Conservation (phyloP, 2,797 vertebrate genomes). For the Limnodromus scolopaceus region DNA sequence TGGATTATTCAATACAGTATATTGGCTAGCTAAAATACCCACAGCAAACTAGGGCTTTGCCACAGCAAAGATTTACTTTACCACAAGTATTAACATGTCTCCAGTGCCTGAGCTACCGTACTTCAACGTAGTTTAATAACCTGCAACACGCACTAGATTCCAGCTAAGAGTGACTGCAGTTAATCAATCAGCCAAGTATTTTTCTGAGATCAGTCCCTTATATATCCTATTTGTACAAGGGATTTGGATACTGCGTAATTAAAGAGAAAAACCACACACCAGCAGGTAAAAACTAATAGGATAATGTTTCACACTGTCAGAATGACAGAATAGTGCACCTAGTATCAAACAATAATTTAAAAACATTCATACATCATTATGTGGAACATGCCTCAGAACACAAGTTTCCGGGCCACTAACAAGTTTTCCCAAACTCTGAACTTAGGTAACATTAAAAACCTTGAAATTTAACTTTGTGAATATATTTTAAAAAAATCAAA, state of each 20-base stretch:
- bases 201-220: neutral
- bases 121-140: neutral
- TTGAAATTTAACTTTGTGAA: neutral
- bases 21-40: neutral
- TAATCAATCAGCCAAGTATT: neutral
- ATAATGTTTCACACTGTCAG: neutral
- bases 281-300: neutral
- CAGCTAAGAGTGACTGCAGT: neutral
- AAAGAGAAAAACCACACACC: neutral
- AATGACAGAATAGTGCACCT: neutral
- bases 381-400: neutral
- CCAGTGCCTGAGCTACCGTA: neutral
- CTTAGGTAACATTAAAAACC: neutral
- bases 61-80: neutral
- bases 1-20: neutral
- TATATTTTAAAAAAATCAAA: neutral
- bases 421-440: neutral
- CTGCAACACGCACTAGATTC: neutral
- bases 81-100: neutral
- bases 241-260: neutral
- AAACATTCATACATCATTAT: rapidly evolving
- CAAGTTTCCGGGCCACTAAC: neutral
- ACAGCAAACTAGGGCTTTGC: neutral
- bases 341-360: neutral
- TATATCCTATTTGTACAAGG: neutral